These are phyloP conservation scores for Eriocheir sinensis DNA, from an alignment of 1,140 invertebrate genomes.

Conservation along the genomic window DNA sequence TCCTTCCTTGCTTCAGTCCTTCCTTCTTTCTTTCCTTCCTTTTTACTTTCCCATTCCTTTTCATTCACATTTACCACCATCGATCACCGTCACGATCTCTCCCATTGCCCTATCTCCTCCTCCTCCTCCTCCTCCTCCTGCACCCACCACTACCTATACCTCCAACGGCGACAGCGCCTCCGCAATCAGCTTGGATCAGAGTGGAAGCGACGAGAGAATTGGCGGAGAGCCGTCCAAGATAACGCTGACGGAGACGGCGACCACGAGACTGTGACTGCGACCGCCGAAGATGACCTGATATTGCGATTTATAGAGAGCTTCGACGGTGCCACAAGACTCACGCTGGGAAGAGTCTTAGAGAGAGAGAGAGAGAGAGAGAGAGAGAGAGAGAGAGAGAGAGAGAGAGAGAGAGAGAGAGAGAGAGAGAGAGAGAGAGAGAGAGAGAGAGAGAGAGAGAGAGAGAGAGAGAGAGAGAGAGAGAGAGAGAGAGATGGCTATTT, in stretches of 20 bases:
- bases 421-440: neutral
- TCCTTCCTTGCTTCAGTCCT: too few species aligned
- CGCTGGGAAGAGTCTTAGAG: neutral
- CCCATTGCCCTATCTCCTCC: too few species aligned
- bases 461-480: neutral
- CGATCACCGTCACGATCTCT: too few species aligned
- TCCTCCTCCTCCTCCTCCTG: too few species aligned
- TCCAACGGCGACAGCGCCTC: neutral
- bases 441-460: conserved; percentile 22
- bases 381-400: neutral
- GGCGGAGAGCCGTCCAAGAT: conserved; percentile 7
- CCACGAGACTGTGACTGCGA: conserved; percentile 9
- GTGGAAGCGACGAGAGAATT: conserved; percentile 13
- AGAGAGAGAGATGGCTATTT: neutral
- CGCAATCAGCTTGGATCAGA: neutral
- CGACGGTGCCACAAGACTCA: neutral
- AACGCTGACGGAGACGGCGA: neutral
- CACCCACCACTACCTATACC: neutral
- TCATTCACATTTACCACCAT: too few species aligned
- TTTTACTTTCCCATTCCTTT: too few species aligned
- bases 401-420: neutral
- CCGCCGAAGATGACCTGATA: neutral
- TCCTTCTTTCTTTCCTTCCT: too few species aligned
- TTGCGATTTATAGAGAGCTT: neutral
- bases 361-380: conserved; percentile 22